phyloP scores from a whole-genome alignment of 1,140 invertebrate genomes.

The Cardiocondyla obscurior region DNA sequence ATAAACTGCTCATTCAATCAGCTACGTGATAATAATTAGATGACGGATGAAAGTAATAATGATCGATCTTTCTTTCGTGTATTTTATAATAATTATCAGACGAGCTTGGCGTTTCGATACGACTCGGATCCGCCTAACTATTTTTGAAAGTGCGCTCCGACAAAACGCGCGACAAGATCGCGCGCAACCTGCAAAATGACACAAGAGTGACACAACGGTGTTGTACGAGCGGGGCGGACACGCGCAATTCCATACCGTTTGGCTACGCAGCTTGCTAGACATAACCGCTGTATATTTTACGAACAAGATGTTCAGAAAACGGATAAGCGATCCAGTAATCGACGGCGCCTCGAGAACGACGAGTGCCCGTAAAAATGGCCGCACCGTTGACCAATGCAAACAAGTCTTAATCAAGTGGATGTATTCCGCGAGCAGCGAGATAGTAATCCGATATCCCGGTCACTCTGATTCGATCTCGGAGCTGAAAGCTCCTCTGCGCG shows the following conservation, averaged over 20 bases:
- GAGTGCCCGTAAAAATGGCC: conserved; percentile 24
- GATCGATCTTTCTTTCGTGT: background rate
- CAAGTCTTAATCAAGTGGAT: conserved; percentile 39
- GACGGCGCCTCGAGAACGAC: conserved; percentile 7
- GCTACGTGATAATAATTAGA: background rate
- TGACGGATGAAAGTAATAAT: background rate
- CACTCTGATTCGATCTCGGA: background rate
- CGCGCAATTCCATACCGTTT: background rate
- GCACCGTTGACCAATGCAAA: conserved; percentile 5
- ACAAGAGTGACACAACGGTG: background rate
- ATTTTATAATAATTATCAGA: background rate
- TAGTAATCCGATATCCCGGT: conserved; percentile 20
- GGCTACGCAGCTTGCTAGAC: background rate
- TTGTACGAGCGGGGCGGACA: background rate
- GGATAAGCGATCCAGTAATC: conserved; percentile 25
- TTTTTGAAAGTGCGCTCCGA: background rate
- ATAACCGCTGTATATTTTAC: conserved; percentile 17
- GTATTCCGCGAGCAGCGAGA: background rate
- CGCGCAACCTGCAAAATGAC: background rate
- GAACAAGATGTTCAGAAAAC: conserved; percentile 7
- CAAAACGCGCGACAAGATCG: too few species aligned
- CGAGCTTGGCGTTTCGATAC: background rate
- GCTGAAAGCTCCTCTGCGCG: background rate
- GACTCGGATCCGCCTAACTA: background rate
- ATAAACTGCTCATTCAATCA: background rate